Conservation (phyloP, 2,113 vertebrate species). For the Baryphthengus martii region DNA sequence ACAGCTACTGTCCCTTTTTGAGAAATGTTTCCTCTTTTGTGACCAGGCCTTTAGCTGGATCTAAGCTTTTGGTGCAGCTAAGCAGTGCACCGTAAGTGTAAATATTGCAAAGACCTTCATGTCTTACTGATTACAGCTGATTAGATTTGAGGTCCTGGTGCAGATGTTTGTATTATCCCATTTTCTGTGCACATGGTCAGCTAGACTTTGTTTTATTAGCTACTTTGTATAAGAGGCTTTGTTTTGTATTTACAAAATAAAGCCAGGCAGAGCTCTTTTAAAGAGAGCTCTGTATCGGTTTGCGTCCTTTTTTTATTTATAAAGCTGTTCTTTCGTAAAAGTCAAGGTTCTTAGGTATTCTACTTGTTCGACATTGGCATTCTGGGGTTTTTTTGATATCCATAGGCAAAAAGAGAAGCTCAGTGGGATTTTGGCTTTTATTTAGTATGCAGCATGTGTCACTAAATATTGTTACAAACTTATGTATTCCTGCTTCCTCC, state of each 20-base stretch:
- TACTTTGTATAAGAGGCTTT: not conserved
- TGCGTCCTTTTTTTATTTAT: not conserved
- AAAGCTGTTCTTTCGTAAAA: not conserved
- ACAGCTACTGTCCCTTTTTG: not conserved
- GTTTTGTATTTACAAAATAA: not conserved
- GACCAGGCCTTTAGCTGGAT: not conserved
- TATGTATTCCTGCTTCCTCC: not conserved
- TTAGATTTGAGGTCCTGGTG: not conserved
- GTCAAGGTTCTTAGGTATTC: not conserved
- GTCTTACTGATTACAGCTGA: not conserved
- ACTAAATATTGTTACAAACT: not conserved
- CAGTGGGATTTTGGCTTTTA: not conserved
- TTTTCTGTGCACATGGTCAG: not conserved
- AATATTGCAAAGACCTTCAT: not conserved
- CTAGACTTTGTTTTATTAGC: not conserved
- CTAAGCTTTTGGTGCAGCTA: not conserved
- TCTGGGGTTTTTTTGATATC: not conserved
- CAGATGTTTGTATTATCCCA: not conserved
- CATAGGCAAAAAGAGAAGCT: not conserved
- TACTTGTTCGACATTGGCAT: not conserved
- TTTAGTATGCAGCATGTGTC: not conserved
- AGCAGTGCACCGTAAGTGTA: not conserved
- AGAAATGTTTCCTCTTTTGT: not conserved
- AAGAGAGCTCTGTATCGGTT: not conserved
- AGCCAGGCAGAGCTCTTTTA: not conserved